A percentile compares a stretch with the other conserved stretches of the same genome.
These are phyloP conservation scores for Notarius lentiginosus DNA, from an alignment of 2,113 vertebrate species.

Conservation along the genomic window DNA sequence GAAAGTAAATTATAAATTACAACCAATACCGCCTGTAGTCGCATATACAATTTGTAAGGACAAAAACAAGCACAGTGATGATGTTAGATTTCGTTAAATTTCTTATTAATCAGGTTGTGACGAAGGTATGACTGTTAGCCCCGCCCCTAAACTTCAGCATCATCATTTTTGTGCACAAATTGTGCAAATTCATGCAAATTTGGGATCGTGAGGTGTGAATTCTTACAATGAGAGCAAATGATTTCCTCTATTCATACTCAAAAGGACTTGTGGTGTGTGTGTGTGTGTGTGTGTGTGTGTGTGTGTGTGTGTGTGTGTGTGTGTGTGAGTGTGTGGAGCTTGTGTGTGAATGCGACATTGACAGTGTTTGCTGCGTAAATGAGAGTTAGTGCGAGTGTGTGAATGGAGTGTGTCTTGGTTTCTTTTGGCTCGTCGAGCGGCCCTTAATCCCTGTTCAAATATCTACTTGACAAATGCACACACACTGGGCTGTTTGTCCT, in stretches of 20 bases:
- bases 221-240: slow-evolving; percentile 54
- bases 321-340: slow-evolving; percentile 11
- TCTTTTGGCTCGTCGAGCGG: slow-evolving; percentile 70
- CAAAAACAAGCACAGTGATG: neutral
- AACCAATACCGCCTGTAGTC: neutral
- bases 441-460: slow-evolving; percentile 78
- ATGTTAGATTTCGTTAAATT: neutral
- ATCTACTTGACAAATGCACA: slow-evolving; percentile 73
- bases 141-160: neutral
- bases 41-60: neutral
- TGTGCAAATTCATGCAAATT: neutral
- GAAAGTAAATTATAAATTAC: neutral
- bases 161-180: neutral
- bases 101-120: neutral
- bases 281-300: neutral
- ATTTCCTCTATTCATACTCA: neutral
- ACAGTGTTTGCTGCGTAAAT: slow-evolving; percentile 38
- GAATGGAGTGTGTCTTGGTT: slow-evolving; percentile 70
- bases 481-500: slow-evolving; percentile 67
- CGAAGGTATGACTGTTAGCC: neutral
- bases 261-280: slow-evolving; percentile 10
- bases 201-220: neutral
- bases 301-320: slow-evolving; percentile 4
- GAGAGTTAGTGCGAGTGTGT: slow-evolving; percentile 57
- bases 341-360: slow-evolving; percentile 44